These are phyloP conservation scores for Drepana arcuata DNA, from an alignment of 1,140 invertebrate species.

Conservation along the genomic window DNA sequence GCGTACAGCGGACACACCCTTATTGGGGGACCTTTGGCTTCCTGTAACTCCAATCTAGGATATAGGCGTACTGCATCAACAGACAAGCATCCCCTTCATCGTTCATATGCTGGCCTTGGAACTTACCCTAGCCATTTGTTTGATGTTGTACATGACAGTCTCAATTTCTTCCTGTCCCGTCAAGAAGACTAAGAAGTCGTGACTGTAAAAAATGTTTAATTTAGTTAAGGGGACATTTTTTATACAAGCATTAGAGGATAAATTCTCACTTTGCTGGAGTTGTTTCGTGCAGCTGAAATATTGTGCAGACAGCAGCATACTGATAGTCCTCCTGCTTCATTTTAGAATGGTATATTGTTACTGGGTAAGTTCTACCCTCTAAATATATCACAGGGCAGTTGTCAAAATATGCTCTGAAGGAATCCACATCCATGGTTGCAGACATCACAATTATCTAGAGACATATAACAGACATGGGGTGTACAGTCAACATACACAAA, in stretches of 20 bases:
- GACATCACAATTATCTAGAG: slow-evolving; percentile 90
- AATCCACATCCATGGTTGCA: slow-evolving; percentile 95
- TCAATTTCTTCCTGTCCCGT: slow-evolving; percentile 99
- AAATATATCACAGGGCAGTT: slow-evolving; percentile 89
- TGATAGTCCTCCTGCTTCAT: slow-evolving; percentile 89
- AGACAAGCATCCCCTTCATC: too few species aligned
- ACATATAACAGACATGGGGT: too few species aligned
- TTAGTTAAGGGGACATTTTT: neutral
- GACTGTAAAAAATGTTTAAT: slow-evolving; percentile 58
- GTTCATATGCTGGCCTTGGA: too few species aligned
- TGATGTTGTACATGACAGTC: slow-evolving; percentile 82
- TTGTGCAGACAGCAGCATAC: slow-evolving; percentile 84
- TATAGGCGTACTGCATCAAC: slow-evolving; percentile 24
- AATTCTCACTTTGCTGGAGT: slow-evolving; percentile 80
- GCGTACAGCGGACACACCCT: slow-evolving; percentile 89
- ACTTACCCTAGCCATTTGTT: slow-evolving; percentile 80
- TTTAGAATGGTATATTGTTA: slow-evolving; percentile 85
- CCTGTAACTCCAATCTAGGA: slow-evolving; percentile 35
- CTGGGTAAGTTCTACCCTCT: slow-evolving; percentile 89
- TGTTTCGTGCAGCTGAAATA: slow-evolving; percentile 93
- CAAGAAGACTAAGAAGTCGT: slow-evolving; percentile 96
- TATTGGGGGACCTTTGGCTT: slow-evolving; percentile 64
- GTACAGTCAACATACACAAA: too few species aligned
- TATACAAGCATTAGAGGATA: slow-evolving; percentile 4
- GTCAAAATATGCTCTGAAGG: slow-evolving; percentile 93